Conservation (phyloP, 2,113 vertebrate species). For the Xyrauchen texanus region DNA sequence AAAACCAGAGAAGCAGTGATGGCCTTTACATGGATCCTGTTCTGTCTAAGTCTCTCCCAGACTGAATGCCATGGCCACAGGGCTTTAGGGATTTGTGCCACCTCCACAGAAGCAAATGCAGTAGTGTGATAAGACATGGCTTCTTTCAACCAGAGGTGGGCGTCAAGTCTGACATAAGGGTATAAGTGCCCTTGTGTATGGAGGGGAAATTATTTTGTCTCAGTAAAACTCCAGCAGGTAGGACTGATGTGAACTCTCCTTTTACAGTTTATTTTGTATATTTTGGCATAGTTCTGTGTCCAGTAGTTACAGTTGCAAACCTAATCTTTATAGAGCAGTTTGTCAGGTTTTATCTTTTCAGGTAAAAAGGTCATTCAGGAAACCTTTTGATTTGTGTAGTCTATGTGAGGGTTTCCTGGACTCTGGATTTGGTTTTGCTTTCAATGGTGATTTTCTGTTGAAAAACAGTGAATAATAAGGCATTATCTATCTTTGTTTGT, state of each 20-base stretch:
- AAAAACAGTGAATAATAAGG: no score
- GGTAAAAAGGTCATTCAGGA: no score
- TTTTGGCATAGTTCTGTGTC: not conserved
- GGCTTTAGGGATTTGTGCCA: conserved; percentile 67
- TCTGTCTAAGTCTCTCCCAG: conserved; percentile 42
- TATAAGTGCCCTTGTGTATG: conserved; percentile 46
- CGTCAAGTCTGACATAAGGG: conserved; percentile 32
- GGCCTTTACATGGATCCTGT: conserved; percentile 39
- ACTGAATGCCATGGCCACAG: conserved; percentile 59
- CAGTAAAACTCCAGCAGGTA: conserved; percentile 53
- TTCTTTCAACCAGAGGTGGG: conserved; percentile 34
- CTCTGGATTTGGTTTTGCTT: no score
- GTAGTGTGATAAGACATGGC: conserved; percentile 32
- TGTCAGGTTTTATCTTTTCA: no score
- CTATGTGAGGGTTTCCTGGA: no score
- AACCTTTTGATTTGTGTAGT: no score
- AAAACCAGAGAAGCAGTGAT: conserved; percentile 20
- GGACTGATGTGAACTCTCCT: not conserved
- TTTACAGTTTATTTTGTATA: not conserved
- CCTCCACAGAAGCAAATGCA: conserved; percentile 61
- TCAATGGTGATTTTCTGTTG: no score
- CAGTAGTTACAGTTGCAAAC: no score
- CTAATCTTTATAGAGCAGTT: no score
- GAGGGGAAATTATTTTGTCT: conserved; percentile 45
- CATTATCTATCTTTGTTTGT: no score